Evolutionary conservation across 2,113 vertebrate species (phyloP).

Genomic region (Strix uralensis): DNA sequence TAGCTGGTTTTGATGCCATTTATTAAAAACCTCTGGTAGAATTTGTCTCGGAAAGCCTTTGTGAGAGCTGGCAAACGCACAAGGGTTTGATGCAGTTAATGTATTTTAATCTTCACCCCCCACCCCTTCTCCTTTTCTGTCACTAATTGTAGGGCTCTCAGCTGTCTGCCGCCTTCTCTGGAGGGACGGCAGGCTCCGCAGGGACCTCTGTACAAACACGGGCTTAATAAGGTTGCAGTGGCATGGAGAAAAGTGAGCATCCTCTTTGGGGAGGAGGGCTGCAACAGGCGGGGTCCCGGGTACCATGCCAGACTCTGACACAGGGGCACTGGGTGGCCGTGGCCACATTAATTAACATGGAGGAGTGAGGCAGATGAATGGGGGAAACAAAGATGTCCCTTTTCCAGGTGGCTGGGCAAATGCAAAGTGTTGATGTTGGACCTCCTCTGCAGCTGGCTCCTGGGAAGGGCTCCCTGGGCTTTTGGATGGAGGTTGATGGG

Average conservation of each 20-base stretch:
- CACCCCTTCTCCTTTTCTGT: slow-evolving; percentile 32
- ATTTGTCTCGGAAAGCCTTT: slow-evolving; percentile 77
- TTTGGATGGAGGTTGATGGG: not conserved
- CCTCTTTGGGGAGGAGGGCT: not conserved
- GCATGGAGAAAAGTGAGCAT: slow-evolving; percentile 8
- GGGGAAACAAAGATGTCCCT: not conserved
- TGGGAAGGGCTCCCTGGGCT: not conserved
- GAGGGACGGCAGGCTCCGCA: slow-evolving; percentile 8
- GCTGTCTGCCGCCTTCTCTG: not conserved
- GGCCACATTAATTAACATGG: not conserved
- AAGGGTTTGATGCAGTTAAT: slow-evolving; percentile 71
- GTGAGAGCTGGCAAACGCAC: slow-evolving; percentile 75
- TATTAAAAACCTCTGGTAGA: slow-evolving; percentile 76
- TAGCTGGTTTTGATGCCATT: slow-evolving; percentile 76
- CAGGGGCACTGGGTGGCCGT: fast-evolving
- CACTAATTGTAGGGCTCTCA: slow-evolving; percentile 55
- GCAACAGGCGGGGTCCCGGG: fast-evolving
- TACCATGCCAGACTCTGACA: not conserved
- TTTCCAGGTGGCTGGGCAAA: not conserved
- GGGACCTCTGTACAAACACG: not conserved
- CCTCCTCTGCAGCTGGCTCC: not conserved
- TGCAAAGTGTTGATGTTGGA: not conserved
- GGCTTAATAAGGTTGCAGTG: slow-evolving; percentile 16
- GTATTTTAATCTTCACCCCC: slow-evolving; percentile 58
- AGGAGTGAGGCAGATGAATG: not conserved